Evolutionary conservation across 2,113 vertebrate species (phyloP), one percentile per base, ranked within the genome.

Genomic region (Carassius carassius): DNA sequence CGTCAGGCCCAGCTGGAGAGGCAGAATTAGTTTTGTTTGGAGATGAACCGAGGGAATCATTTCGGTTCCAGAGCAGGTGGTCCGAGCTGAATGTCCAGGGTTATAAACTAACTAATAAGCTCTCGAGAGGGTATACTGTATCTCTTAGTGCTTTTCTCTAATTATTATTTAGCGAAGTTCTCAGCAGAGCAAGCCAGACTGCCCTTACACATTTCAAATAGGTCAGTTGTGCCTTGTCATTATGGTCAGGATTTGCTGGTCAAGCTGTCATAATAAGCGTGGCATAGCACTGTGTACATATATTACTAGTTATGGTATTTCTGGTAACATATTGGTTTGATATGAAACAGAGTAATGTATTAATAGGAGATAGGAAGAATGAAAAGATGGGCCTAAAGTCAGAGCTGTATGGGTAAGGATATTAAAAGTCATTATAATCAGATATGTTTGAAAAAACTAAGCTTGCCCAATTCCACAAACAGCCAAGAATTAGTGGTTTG

Each of bases 101-200:
- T 84, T 81, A 84, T 84, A 37, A 82, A 69, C 67, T 17, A 13
- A n/a, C 63, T 84, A 84, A 86, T 88, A 84, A 78, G 85, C 83
- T 81, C 87, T 86, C 84, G 32, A 16, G 81, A 77, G 84, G 81
- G 76, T 35, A 29, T 47, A 41, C 35, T 49, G 41, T 74, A 72
- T 75, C 60, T 84, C 72, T 86, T 69, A 70, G 76, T 70, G 60
- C 49, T 76, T 56, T 62, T 44, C 35, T 78, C 47, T 81, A 83
- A 84, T 81, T 77, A 86, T 86, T 85, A 37, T 84, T 88, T 29
- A 85, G 37, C 17, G 0, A 65, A 51, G 58, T 49, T 35, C 35
- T 54, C 25, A 29, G 62, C 25, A 56, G 37, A 13, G 19, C 14
- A 12, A 29, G 44, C 49, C 35, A 25, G 72, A 80, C 67, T 47